Base-by-base conservation (phyloP, 2,113 vertebrate genomes). In the Psophia crepitans region DNA sequence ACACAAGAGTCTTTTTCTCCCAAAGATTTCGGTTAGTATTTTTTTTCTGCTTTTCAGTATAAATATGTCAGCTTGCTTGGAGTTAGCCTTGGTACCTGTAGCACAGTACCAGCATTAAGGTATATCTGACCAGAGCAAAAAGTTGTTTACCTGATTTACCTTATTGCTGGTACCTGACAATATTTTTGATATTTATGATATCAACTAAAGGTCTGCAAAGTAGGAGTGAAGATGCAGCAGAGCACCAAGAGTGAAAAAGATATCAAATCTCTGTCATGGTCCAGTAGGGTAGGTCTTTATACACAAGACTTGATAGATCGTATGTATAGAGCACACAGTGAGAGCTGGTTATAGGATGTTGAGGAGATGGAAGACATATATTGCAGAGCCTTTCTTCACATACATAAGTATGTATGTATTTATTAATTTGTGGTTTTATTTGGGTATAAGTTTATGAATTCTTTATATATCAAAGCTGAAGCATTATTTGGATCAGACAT, bases 341-440 rank as follows among this genome's bases (percentile, higher is more conserved):
- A 84, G 10, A 81, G 43, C 1, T n/a, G 15, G 9, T 32, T 54
- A 15, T 11, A 68, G 5, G 28, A 41, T 33, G 3, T 1, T 39
- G 35, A 48, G 11, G 10, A 73, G 35, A 14, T 14, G 22, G 19
- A 68, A 64, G 44, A 39, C 7, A 37, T 15, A 9, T 33, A 49
- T 11, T 54, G 7, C 20, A 60, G 19, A 49, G 8, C 7, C 19
- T 79, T 74, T 66, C n/a, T 78, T 79, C 46, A 63, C 46, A 41
- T 39, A 26, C 2, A 5, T 37, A 4, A 14, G 2, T 11, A 7
- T 48, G 4, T 53, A 8, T 3, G 2, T 24, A 20, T 58, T 17
- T 44, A 33, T 69, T 35, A n/a, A 33, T 54, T 58, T 77, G 2
- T 27, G 17, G 66, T 86, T 64, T 63, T 43, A 33, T 78, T 74